Base-by-base conservation (phyloP, 2,113 vertebrate genomes). In the Eclectus roratus region DNA sequence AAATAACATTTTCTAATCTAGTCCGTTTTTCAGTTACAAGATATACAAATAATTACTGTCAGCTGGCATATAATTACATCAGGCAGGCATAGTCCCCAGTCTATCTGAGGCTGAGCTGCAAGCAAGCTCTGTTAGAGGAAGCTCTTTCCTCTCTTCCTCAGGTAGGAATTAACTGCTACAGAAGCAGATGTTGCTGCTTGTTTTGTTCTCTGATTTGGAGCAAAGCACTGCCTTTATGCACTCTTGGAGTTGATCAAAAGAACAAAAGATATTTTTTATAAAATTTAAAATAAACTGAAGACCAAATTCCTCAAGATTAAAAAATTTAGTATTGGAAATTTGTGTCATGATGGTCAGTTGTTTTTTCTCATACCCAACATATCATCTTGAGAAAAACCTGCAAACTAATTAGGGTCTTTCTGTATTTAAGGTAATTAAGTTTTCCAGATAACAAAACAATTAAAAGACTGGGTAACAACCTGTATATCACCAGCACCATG, bases 181-280 rank as follows among this genome's bases (percentile, higher is more conserved):
- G 81, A 84, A 87, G 16, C 50, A 85, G 83, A 79, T 71, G 43
- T 1, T 80, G 35, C 33, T 64, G 13, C 41, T 81, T 76, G 11
- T 53, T 91, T 89, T 86, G 5, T 76, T 73, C 56, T 91, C 71
- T 91, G 53, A 74, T 93, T 94, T 91, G 47, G 16, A 88, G 61
- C 14, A 93, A 81, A 89, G 50, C 28, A 16, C 13, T 87, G 13
- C 21, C 44, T 89, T 78, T 23, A 63, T 46, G 7, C 35, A 55
- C 18, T 50, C 21, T 11, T 89, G 41, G 21, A 91, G 44, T 80
- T 83, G 35, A 76, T 49, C 63, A 80, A 76, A 94, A 15, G 31
- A 76, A 71, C 8, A n/a, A 90, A 63, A 41, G 24, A 53, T 44
- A 81, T 80, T 85, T 91, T 91, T 46, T 68, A 14, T 82, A 55